phyloP scores from a whole-genome alignment of 2,888 invertebrate genomes.

The Terebella lapidaria region DNA sequence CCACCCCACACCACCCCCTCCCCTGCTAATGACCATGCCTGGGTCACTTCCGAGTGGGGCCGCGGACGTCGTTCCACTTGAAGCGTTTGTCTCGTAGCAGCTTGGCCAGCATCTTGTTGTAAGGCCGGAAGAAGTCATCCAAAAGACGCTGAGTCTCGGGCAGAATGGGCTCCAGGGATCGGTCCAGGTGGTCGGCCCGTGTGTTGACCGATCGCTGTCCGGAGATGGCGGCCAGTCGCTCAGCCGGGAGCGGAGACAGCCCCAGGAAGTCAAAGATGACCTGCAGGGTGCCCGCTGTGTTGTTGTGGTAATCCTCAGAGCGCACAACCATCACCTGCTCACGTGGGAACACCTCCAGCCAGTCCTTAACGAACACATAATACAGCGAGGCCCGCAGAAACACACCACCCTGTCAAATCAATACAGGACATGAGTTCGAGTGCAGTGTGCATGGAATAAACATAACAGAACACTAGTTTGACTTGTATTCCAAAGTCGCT shows the following conservation, averaged over 20 bases:
- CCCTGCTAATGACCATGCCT: no score
- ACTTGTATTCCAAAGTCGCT: no score
- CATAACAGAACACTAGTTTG: no score
- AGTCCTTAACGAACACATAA: slow-evolving; percentile 29
- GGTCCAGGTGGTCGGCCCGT: background rate
- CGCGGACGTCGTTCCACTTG: background rate
- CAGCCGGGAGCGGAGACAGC: slow-evolving; percentile 6
- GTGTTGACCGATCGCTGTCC: background rate
- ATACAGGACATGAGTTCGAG: no score
- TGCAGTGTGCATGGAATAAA: no score
- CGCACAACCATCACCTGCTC: slow-evolving; percentile 28
- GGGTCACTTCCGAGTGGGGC: no score
- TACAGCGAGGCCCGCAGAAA: slow-evolving; percentile 21
- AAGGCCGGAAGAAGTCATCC: slow-evolving; percentile 4
- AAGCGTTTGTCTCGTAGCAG: slow-evolving; percentile 1
- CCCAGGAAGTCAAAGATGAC: slow-evolving; percentile 25
- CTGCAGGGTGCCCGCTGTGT: slow-evolving; percentile 20
- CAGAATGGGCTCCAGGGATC: slow-evolving; percentile 1
- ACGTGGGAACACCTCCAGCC: slow-evolving; percentile 31
- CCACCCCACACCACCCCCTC: no score
- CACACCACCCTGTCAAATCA: slow-evolving; percentile 5
- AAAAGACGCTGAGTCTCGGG: background rate
- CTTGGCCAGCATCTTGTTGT: background rate
- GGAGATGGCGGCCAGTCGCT: background rate
- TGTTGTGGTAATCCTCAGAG: slow-evolving; percentile 27